Conservation (phyloP, 1,140 invertebrate genomes). For the Heliconius hewitsoni region DNA sequence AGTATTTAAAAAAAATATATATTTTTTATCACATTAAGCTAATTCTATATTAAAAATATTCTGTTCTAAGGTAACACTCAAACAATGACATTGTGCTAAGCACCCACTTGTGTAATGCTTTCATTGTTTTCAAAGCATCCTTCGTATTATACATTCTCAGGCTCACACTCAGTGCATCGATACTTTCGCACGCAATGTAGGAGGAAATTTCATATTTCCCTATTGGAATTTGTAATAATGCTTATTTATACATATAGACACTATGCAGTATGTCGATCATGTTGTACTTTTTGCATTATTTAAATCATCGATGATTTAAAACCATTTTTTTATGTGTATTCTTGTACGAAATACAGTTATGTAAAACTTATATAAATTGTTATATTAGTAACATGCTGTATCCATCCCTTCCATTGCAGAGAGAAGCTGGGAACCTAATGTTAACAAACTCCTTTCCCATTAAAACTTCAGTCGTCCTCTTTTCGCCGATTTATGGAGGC, state of each 20-base stretch:
- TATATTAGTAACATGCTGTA: too few relatives aligned
- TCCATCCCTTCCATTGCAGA: too few relatives aligned
- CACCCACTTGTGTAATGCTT: conserved; percentile 36
- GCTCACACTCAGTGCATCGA: conserved; percentile 23
- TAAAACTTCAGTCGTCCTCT: too few relatives aligned
- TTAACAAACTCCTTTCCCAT: too few relatives aligned
- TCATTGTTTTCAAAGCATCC: conserved; percentile 59
- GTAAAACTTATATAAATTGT: background rate
- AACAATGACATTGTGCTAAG: conserved; percentile 39
- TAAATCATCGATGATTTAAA: background rate
- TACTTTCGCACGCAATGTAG: conserved; percentile 8
- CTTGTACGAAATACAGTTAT: background rate
- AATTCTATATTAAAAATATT: background rate
- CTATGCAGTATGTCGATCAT: background rate
- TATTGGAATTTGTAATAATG: conserved; percentile 11
- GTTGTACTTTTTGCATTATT: background rate
- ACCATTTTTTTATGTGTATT: background rate
- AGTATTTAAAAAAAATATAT: too few relatives aligned
- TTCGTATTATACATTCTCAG: conserved; percentile 30
- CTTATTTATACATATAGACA: background rate
- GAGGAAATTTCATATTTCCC: background rate
- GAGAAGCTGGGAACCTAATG: too few relatives aligned
- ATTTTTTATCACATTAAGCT: background rate
- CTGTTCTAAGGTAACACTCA: conserved; percentile 20
- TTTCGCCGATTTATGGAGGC: too few relatives aligned